A percentile compares a stretch with the other conserved stretches of the same genome.
Conservation (phyloP, 2,888 invertebrate species). For the Zaprionus obscuricornis region DNA sequence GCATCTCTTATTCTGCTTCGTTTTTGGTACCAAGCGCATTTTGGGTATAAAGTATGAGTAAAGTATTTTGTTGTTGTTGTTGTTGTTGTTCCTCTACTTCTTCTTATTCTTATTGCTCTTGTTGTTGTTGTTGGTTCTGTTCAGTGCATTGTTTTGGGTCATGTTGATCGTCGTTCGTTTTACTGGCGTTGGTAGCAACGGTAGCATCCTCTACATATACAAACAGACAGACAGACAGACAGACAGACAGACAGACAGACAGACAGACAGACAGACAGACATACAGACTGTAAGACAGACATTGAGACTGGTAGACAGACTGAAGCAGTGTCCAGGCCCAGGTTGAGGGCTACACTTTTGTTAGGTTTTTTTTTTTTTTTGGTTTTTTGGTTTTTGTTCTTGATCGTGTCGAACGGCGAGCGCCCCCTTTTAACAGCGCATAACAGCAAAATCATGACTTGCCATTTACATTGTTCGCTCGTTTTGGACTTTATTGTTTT, state of each 20-base stretch:
- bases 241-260: constrained; percentile 1
- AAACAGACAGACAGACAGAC: constrained; percentile 14
- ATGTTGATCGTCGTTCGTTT: constrained; percentile 67
- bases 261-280: constrained; percentile 14
- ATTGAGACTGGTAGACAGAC: neutral
- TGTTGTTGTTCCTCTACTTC: constrained; percentile 9
- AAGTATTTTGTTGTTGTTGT: constrained; percentile 60
- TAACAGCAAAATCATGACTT: constrained; percentile 83
- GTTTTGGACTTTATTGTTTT: constrained; percentile 82
- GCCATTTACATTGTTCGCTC: constrained; percentile 82
- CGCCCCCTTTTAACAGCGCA: constrained; percentile 82
- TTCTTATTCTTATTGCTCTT: constrained; percentile 42
- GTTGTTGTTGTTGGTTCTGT: constrained; percentile 47
- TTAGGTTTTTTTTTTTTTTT: constrained; percentile 26
- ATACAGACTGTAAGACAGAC: constrained; percentile 11
- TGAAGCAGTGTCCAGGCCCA: constrained; percentile 34
- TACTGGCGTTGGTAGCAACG: constrained; percentile 64
- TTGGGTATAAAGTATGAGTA: constrained; percentile 79
- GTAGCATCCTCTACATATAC: constrained; percentile 71
- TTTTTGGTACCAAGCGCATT: constrained; percentile 48
- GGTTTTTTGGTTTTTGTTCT: constrained; percentile 61
- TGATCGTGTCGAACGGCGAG: constrained; percentile 82
- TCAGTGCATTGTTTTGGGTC: constrained; percentile 75
- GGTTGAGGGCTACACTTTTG: constrained; percentile 36
- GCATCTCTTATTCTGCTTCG: constrained; percentile 9